Evolutionary conservation across 2,113 vertebrate genomes (phyloP).

Genomic region (Neodontobutis hainanensis): DNA sequence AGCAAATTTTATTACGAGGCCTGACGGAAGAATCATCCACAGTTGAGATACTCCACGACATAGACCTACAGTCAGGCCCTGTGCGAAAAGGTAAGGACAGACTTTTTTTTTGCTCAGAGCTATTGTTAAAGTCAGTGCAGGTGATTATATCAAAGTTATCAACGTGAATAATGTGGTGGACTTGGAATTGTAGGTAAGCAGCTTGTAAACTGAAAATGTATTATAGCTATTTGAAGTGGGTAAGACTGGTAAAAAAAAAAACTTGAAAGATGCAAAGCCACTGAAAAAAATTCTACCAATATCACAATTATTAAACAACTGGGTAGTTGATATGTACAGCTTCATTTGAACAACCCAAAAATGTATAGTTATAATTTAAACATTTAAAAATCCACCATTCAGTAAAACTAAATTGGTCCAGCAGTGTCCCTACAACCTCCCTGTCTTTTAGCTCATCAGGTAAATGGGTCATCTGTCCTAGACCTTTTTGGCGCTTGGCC

Average conservation of each 20-base stretch:
- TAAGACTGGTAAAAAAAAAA: too few species aligned
- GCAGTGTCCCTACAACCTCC: conserved; percentile 13
- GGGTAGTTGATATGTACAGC: too few species aligned
- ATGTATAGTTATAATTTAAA: too few species aligned
- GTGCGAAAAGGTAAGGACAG: conserved; percentile 56
- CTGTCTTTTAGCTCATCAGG: conserved; percentile 15
- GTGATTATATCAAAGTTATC: too few species aligned
- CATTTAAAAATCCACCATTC: neutral
- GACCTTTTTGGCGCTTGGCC: conserved; percentile 22
- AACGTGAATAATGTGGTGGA: too few species aligned
- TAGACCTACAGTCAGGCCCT: neutral
- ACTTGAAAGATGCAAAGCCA: too few species aligned
- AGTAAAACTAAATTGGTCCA: neutral
- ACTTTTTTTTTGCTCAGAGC: neutral
- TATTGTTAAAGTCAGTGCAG: neutral
- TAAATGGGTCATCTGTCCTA: conserved; percentile 46
- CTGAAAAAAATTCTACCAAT: too few species aligned
- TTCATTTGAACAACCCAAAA: too few species aligned
- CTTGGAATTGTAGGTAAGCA: too few species aligned
- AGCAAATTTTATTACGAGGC: conserved; percentile 31
- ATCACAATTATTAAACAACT: too few species aligned
- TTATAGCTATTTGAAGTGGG: too few species aligned
- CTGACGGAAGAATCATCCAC: conserved; percentile 29
- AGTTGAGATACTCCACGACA: neutral
- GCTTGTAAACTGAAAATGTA: too few species aligned